These are phyloP conservation scores for Pipa parva DNA, from an alignment of 2,113 vertebrate genomes.

Conservation along the genomic window DNA sequence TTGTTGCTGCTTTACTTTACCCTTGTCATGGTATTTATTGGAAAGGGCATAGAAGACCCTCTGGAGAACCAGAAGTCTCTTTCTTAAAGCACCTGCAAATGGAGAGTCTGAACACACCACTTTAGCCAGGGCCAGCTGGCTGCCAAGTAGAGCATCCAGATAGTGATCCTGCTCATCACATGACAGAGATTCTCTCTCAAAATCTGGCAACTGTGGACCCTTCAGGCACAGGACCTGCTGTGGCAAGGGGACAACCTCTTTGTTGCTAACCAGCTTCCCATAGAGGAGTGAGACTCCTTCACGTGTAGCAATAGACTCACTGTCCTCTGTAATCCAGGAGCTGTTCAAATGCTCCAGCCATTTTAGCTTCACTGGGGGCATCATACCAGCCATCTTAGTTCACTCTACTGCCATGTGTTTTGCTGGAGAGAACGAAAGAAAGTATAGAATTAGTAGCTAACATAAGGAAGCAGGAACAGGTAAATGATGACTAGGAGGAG, in stretches of 20 bases:
- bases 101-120: slow-evolving; percentile 97
- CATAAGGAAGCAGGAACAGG: background rate
- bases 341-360: slow-evolving; percentile 98
- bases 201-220: slow-evolving; percentile 95
- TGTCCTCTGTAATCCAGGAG: slow-evolving; percentile 98
- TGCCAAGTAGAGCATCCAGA: slow-evolving; percentile 90
- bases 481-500: too few relatives aligned
- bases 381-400: slow-evolving; percentile 87
- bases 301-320: slow-evolving; percentile 92
- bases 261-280: slow-evolving; percentile 88
- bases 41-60: slow-evolving; percentile 95
- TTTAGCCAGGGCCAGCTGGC: slow-evolving; percentile 94
- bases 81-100: slow-evolving; percentile 86
- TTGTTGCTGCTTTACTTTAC: slow-evolving; percentile 92
- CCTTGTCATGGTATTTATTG: slow-evolving; percentile 96
- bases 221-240: slow-evolving; percentile 96
- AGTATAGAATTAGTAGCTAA: background rate
- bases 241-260: slow-evolving; percentile 90
- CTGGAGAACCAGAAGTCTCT: slow-evolving; percentile 89
- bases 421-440: slow-evolving; percentile 46
- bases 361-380: slow-evolving; percentile 95
- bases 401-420: slow-evolving; percentile 84
- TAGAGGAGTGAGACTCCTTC: slow-evolving; percentile 89
- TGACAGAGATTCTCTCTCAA: slow-evolving; percentile 92
- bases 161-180: slow-evolving; percentile 98